Evolutionary conservation across 1,140 invertebrate genomes (phyloP), one percentile per base, ranked within the genome.

Genomic region (Ceratina japonica): DNA sequence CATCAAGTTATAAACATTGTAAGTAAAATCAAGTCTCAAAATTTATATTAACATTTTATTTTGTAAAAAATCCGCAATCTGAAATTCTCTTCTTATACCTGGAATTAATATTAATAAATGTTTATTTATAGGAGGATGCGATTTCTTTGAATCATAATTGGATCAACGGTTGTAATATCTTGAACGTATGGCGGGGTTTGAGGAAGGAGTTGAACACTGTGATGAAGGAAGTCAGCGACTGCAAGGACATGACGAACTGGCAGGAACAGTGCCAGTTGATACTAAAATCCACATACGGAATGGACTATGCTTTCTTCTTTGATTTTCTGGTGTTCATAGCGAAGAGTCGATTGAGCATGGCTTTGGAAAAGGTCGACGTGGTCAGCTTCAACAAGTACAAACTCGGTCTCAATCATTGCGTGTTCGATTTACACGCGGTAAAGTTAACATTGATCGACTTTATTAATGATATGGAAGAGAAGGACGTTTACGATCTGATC

Each of bases 131-230:
- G 95, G 95, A 96, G 84, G 97, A 99, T 89, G 98, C 98, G 31
- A 98, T 99, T 86, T 99, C 98, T 0, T 95, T 99, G 22, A 99
- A 99, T 93, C 98, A 99, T 91, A 99, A 99, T 90, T 99, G 98
- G 97, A 94, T 99, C 59, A 99, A 99, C 94, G 97, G 95, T 1
- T 97, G 96, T 89, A 99, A 99, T 91, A 94, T 99, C 66, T 85
- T 93, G 56, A 89, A 93, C 51, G 95, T 98, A 78, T 98, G 97
- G 95, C 81, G 91, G 0, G 94, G 95, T 52, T 88, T 99, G 18
- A 92, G 94, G 76, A 90, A 91, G 22, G 94, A 95, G 86, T 92
- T 98, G 63, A 58, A 89, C 44, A 94, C 94, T 73, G 97, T 98
- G 5, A 93, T 96, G 90, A 93, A 94, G 82, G 97, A 98, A 93